Evolutionary conservation across 2,888 invertebrate genomes (phyloP).

Genomic region (Erpobdella octoculata): DNA sequence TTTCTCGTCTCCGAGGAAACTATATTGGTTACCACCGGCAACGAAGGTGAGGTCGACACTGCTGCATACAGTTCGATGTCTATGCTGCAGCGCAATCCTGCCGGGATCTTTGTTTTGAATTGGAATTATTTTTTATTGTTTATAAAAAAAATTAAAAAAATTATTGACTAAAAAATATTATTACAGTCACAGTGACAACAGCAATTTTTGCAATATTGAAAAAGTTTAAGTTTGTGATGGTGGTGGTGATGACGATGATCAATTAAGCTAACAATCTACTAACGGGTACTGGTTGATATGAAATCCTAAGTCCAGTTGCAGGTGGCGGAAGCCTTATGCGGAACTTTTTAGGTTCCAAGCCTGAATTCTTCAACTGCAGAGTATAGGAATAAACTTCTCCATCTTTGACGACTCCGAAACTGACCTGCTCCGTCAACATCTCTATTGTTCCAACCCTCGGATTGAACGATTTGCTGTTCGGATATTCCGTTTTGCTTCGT

Average conservation of each 20-base stretch:
- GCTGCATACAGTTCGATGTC: constrained; percentile 48
- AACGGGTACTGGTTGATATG: constrained; percentile 46
- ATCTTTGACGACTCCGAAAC: constrained; percentile 50
- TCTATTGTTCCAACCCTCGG: neutral
- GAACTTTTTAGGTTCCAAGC: constrained; percentile 50
- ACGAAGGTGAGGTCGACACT: constrained; percentile 41
- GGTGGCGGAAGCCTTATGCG: constrained; percentile 51
- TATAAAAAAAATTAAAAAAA: too few relatives aligned
- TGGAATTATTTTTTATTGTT: neutral
- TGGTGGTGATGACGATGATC: too few relatives aligned
- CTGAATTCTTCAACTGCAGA: constrained; percentile 49
- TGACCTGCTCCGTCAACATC: constrained; percentile 41
- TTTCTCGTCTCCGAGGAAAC: constrained; percentile 42
- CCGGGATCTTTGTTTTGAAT: constrained; percentile 44
- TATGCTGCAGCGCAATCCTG: constrained; percentile 50
- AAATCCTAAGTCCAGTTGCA: constrained; percentile 48
- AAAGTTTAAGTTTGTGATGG: too few relatives aligned
- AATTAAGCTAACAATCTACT: neutral
- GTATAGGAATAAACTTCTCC: constrained; percentile 48
- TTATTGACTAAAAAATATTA: too few relatives aligned
- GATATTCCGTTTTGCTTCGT: neutral
- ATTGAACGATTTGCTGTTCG: neutral
- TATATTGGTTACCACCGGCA: constrained; percentile 41
- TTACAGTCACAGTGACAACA: too few relatives aligned
- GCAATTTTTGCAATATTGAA: too few relatives aligned